Base-by-base conservation (phyloP, 2,113 vertebrate genomes). In the Scophthalmus maximus region DNA sequence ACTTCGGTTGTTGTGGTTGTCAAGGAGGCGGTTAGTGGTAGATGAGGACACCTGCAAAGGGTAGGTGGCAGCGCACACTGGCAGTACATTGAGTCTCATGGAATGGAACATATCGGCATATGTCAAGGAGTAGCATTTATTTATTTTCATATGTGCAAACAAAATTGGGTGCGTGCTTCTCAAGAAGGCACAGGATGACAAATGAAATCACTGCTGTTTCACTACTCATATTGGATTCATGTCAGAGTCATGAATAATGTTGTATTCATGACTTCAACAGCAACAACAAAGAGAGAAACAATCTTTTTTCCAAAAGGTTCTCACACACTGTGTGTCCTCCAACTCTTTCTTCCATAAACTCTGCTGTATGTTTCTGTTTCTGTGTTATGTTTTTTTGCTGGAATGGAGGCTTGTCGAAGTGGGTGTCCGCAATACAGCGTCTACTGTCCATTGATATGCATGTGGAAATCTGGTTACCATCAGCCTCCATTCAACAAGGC, bases 1-100 rank as follows among this genome's bases (percentile, higher is more conserved):
- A 56, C 64, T 69, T 29, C n/a, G 40, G 46, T 52, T 36, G 55
- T 47, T 68, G 36, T 46, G 42, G 62, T 65, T 68, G 36, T 57
- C 63, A 68, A 57, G 11, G 34, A 8, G 30, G 52, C 20, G 29
- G 23, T 5, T 59, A 22, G 12, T 47, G 11, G 36, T 60, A 61
- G 49, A 62, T 62, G 18, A 57, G 32, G 25, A 47, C 23, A 38
- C 25, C 1, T n/a, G n/a, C 12, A 49, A 26, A 50, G 8, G 18
- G 42, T 2, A 40, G 22, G 2, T 22, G 12, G 22, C 4, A 6
- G 38, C 47, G 23, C 17, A 22, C 6, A 18, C 15, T 44, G 20
- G 34, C 60, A 42, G 38, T 8, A 29, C 4, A 29, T 34, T 27
- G 6, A 27, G 26, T 58, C 59, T 34, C 11, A 23, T 47, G n/a